phyloP scores from a whole-genome alignment of 2,113 vertebrate genomes.

The Onychostoma macrolepis region DNA sequence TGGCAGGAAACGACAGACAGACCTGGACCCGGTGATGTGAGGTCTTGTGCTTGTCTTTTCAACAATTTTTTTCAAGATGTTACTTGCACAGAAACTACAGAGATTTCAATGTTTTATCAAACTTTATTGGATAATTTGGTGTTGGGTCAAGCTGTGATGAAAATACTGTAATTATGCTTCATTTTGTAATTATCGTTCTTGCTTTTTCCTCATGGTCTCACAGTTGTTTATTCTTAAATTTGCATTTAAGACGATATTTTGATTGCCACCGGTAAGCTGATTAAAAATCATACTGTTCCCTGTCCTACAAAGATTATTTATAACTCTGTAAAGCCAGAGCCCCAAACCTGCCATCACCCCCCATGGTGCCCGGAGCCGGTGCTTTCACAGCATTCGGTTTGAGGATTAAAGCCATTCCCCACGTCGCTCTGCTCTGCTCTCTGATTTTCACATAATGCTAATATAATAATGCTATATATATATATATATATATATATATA shows the following conservation, averaged over 20 bases:
- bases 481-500: too few species aligned
- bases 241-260: slow-evolving; percentile 1
- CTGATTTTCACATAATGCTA: slow-evolving; percentile 2
- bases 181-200: slow-evolving; percentile 5
- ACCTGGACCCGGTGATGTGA: background rate
- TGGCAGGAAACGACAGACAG: slow-evolving; percentile 3
- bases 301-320: slow-evolving; percentile 9
- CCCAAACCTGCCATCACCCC: background rate
- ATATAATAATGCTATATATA: background rate
- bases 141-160: slow-evolving; percentile 25
- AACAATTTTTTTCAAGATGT: background rate
- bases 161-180: slow-evolving; percentile 14
- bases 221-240: slow-evolving; percentile 7
- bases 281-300: slow-evolving; percentile 25
- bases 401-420: slow-evolving; percentile 37
- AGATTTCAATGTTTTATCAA: background rate
- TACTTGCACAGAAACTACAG: background rate
- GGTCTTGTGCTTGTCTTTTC: slow-evolving; percentile 20
- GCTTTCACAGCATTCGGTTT: slow-evolving; percentile 29
- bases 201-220: background rate
- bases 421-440: background rate
- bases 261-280: slow-evolving; percentile 25
- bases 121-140: slow-evolving; percentile 3
- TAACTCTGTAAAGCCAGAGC: slow-evolving; percentile 2
- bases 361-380: background rate